Evolutionary conservation across 2,888 invertebrate species (phyloP).

Genomic region (Scaptomyza reducta): DNA sequence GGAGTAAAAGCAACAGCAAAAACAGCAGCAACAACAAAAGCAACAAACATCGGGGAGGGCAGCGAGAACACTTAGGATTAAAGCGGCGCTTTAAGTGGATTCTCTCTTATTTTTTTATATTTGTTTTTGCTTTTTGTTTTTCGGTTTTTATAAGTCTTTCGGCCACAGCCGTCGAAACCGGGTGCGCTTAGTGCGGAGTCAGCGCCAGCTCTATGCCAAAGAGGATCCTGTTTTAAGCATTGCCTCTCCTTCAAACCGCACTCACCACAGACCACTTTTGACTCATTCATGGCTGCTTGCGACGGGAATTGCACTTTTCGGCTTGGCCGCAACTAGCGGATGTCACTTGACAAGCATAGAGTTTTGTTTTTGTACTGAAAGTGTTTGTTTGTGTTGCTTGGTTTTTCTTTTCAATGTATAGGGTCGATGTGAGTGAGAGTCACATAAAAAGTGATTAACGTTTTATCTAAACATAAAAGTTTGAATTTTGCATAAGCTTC

Average conservation of each 20-base stretch:
- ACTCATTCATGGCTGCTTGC: slow-evolving; percentile 65
- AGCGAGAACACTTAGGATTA: slow-evolving; percentile 64
- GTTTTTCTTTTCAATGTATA: neutral
- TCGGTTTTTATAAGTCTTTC: slow-evolving; percentile 46
- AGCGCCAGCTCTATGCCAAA: slow-evolving; percentile 51
- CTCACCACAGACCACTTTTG: slow-evolving; percentile 39
- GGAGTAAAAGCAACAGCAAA: slow-evolving; percentile 34
- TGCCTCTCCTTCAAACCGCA: slow-evolving; percentile 2
- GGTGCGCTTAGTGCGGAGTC: slow-evolving; percentile 25
- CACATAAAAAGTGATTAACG: neutral
- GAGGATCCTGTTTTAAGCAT: slow-evolving; percentile 49
- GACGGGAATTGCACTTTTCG: slow-evolving; percentile 31
- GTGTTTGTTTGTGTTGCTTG: slow-evolving; percentile 8
- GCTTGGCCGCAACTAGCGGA: slow-evolving; percentile 37
- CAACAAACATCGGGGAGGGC: slow-evolving; percentile 22
- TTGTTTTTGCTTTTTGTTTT: neutral
- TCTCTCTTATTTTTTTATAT: neutral
- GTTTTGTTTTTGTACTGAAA: slow-evolving; percentile 31
- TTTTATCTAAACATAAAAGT: no score
- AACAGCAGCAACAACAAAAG: slow-evolving; percentile 31
- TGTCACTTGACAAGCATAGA: slow-evolving; percentile 12
- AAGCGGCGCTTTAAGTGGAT: slow-evolving; percentile 76
- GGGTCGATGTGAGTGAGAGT: neutral
- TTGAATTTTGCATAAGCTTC: no score
- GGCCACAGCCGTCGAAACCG: slow-evolving; percentile 29